Base-by-base conservation (phyloP, 1,140 invertebrate species). In the Macrobrachium nipponense region DNA sequence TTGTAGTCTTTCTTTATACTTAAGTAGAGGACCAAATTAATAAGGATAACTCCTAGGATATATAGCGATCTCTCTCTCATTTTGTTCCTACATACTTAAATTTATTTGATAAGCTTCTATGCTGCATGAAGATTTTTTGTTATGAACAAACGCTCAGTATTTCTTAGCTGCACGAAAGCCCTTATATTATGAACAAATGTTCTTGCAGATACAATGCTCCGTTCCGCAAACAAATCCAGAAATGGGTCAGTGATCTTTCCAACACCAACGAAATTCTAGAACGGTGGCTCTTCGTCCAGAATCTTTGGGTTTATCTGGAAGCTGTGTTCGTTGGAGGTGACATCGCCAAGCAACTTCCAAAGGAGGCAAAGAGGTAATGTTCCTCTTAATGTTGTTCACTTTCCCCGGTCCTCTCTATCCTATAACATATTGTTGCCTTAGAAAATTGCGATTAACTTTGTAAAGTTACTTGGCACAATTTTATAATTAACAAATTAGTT, bases 251-350 rank as follows among this genome's bases (percentile, higher is more conserved):
- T 82, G 97, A 99, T 91, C 91, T 99, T 68, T 97, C 97, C 18
- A 98, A 98, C 89, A 98, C 98, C 0, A 98, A 98, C 90, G 98
- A 99, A 91, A 98, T 99, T 89, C 92, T 99, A 68, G 98, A 99
- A 92, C 93, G 97, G 82, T 99, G 98, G 98, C 92, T 99, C 23
- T 93, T 98, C 4, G 98, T 99, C 0, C 98, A 99, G 92, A 99
- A 99, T 91, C 96, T 99, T 94, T 99, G 98, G 98, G 97, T 99
- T 0, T 99, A 99, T 91, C 91, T 99, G 14, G 98, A 99, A 91
- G 98, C 98, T 1, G 98, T 99, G 4, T 99, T 99, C 91, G 97
- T 99, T 0, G 98, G 98, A 18, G 98, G 98, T 84, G 98, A 99
- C 90, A 99, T 99, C 90, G 98, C 98, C 15, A 99, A 99, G 91